Evolutionary conservation across 2,113 vertebrate species (phyloP).

Genomic region (Piaya cayana): DNA sequence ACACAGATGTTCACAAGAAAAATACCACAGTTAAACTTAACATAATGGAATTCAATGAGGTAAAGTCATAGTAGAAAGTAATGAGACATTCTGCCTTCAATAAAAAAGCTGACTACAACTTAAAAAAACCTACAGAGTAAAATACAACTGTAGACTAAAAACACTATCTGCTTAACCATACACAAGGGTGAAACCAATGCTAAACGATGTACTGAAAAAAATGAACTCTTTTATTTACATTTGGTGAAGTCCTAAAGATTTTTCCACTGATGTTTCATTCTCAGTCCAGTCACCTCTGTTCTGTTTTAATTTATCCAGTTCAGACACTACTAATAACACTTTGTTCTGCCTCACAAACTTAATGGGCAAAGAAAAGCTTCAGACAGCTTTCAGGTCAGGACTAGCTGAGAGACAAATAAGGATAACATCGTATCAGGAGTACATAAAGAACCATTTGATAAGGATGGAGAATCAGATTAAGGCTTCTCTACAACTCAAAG

Average conservation of each 20-base stretch:
- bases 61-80: neutral
- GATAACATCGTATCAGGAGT: neutral
- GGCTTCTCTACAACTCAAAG: neutral
- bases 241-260: neutral
- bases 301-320: neutral
- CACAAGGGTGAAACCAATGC: neutral
- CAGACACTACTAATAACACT: neutral
- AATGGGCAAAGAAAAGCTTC: neutral
- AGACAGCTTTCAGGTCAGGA: neutral
- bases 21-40: neutral
- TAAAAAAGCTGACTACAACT: neutral
- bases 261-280: neutral
- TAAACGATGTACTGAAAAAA: neutral
- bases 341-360: neutral
- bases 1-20: neutral
- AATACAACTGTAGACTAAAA: neutral
- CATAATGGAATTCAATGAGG: neutral
- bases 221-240: neutral
- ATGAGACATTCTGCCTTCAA: neutral
- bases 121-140: neutral
- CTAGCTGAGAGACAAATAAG: neutral
- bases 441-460: neutral
- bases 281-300: neutral
- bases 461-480: neutral
- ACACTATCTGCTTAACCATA: neutral